Evolutionary conservation across 1,140 invertebrate genomes (phyloP).

Genomic region (Meloidogyne floridensis): DNA sequence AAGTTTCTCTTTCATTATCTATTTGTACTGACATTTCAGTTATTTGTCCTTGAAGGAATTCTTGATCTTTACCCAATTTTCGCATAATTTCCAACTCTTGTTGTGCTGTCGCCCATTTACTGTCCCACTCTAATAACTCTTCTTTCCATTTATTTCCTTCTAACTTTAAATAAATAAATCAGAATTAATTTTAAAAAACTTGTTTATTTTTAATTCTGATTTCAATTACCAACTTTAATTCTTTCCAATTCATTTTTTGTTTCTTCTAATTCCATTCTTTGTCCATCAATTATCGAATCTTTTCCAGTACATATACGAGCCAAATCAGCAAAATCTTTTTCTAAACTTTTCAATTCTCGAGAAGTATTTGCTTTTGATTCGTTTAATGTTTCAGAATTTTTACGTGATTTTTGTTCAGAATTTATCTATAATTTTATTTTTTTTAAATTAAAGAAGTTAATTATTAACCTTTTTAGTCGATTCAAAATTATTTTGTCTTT

Average conservation of each 20-base stretch:
- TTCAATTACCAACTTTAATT: neutral
- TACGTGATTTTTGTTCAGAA: neutral
- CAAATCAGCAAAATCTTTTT: conserved; percentile 28
- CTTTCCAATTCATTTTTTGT: neutral
- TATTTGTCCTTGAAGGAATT: neutral
- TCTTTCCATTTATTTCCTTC: neutral
- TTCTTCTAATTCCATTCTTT: conserved; percentile 10
- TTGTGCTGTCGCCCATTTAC: neutral
- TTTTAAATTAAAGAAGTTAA: neutral
- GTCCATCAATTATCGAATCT: conserved; percentile 22
- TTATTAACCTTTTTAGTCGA: neutral
- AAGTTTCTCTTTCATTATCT: neutral
- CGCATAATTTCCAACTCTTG: conserved; percentile 22
- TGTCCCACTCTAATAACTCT: conserved; percentile 6
- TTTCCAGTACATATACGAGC: conserved; percentile 24
- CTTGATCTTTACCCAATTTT: conserved; percentile 23
- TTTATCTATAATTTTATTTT: neutral
- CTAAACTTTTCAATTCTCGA: conserved; percentile 20
- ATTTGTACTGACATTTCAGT: neutral
- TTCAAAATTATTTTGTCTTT: neutral
- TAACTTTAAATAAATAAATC: neutral
- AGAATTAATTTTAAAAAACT: too few relatives aligned
- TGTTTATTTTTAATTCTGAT: neutral
- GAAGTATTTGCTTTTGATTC: neutral
- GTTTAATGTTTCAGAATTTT: neutral